Base-by-base conservation (phyloP, 2,888 invertebrate genomes). In the Syrphus vitripennis region DNA sequence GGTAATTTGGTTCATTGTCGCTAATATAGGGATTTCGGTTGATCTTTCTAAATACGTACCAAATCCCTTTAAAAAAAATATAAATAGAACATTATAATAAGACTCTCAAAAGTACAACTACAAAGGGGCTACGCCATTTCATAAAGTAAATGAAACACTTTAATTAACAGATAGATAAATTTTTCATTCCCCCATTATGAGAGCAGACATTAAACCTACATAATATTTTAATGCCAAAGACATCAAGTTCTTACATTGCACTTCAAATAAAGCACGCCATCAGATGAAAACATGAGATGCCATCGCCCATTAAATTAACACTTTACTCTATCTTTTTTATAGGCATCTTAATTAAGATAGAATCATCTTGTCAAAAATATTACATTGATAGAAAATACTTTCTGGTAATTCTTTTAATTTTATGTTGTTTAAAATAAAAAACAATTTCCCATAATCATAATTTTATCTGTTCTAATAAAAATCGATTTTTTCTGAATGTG, bases 331-430 rank as follows among this genome's bases (percentile, higher is more conserved):
- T 80, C 84, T 55, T 26, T 76, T 26, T 76, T 65, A 16, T 42
- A 45, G 45, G 42, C 21, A 84, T 84, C 80, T 76, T 45, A 61
- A 80, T 80, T 80, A 76, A 80, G 57, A 83, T 16, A 16, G 61
- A 16, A 65, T 21, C 37, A 37, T 59, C 42, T 2, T 55, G 29
- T 50, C 48, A 53, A 6, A 50, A 24, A 50, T 12, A 24, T 50
- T 14, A 50, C 12, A 14, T 50, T 50, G 24, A 50, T 50, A 24
- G 48, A 50, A 50, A 50, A 50, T 24, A 50, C 14, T 24, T 14
- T 50, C 14, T 2, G 50, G 4, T 14, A 50, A n/a, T 50, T 14
- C 48, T 50, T 21, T 12, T 50, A 16, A 6, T 10, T 12, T 12
- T 21, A 21, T 16, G 3, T 61, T 37, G 63, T 63, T 29, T 55